Conservation (phyloP, 2,888 invertebrate genomes). For the Pollenia griseotomentosa region DNA sequence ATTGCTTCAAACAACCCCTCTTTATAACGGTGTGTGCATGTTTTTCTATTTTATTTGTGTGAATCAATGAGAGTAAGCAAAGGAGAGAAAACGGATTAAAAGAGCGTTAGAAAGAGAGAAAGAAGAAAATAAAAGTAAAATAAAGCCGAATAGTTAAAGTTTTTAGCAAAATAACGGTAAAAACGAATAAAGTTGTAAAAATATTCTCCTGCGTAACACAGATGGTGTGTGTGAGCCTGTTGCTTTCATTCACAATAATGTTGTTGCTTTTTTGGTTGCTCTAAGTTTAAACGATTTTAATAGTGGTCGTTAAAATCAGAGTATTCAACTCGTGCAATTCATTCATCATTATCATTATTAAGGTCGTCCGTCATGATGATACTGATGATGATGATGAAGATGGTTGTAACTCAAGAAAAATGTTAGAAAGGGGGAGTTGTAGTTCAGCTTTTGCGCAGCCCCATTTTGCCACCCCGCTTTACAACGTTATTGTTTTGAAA, state of each 20-base stretch:
- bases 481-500: constrained; percentile 61
- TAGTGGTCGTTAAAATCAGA: constrained; percentile 49
- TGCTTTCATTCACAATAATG: constrained; percentile 44
- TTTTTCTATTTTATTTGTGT: constrained; percentile 30
- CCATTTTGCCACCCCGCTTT: constrained; percentile 47
- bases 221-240: constrained; percentile 47
- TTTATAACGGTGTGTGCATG: constrained; percentile 17
- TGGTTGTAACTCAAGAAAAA: constrained; percentile 33
- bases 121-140: constrained; percentile 27
- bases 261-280: constrained; percentile 32
- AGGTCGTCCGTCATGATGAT: background rate
- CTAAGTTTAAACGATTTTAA: constrained; percentile 27
- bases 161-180: constrained; percentile 19
- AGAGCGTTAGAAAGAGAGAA: constrained; percentile 34
- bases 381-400: constrained; percentile 19
- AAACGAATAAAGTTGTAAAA: background rate
- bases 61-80: constrained; percentile 34
- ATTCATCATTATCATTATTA: constrained; percentile 54
- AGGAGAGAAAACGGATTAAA: constrained; percentile 38
- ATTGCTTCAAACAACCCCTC: constrained; percentile 43
- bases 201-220: constrained; percentile 32
- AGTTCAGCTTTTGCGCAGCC: constrained; percentile 59
- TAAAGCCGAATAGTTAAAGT: constrained; percentile 10
- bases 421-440: constrained; percentile 23
- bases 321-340: constrained; percentile 56